Evolutionary conservation across 35 echinoderm and acorn worm genomes (phyloP).

Genomic region (Lytechinus pictus): DNA sequence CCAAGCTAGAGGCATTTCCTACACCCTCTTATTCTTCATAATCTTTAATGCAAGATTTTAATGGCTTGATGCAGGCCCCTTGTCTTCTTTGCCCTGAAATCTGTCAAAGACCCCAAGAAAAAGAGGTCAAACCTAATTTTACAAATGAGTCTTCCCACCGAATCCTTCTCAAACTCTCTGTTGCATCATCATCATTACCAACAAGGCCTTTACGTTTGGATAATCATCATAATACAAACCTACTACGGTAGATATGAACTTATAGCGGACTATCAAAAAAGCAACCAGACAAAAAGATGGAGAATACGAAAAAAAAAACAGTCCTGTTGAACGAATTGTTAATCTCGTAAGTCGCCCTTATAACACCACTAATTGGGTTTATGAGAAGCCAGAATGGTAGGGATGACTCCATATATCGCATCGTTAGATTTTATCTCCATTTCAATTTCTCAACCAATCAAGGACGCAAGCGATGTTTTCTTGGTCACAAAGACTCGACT

Average conservation of each 20-base stretch:
- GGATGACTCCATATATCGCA: conserved; percentile 20
- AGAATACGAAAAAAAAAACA: background rate
- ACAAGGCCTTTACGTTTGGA: background rate
- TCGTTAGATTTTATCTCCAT: conserved; percentile 27
- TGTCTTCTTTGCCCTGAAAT: background rate
- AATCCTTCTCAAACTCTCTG: conserved; percentile 15
- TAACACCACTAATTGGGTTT: conserved; percentile 52
- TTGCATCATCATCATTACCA: conserved; percentile 12
- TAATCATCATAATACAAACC: background rate
- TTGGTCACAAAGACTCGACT: conserved; percentile 14
- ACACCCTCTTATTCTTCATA: background rate
- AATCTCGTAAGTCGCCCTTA: conserved; percentile 52
- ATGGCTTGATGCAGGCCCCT: background rate
- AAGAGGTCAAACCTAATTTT: conserved; percentile 41
- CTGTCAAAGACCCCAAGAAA: conserved; percentile 27
- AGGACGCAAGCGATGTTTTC: background rate
- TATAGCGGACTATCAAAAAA: background rate
- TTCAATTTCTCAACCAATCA: conserved; percentile 1
- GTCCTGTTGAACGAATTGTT: conserved; percentile 5
- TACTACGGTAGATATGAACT: conserved; percentile 25
- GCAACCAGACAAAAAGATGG: background rate
- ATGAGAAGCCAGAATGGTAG: background rate
- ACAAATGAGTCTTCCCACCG: conserved; percentile 21
- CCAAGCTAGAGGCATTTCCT: background rate
- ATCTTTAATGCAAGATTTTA: background rate